A percentile compares a stretch with the other conserved stretches of the same genome.
phyloP scores from a whole-genome alignment of 2,888 invertebrate genomes.

The Heteromyza rotundicornis region DNA sequence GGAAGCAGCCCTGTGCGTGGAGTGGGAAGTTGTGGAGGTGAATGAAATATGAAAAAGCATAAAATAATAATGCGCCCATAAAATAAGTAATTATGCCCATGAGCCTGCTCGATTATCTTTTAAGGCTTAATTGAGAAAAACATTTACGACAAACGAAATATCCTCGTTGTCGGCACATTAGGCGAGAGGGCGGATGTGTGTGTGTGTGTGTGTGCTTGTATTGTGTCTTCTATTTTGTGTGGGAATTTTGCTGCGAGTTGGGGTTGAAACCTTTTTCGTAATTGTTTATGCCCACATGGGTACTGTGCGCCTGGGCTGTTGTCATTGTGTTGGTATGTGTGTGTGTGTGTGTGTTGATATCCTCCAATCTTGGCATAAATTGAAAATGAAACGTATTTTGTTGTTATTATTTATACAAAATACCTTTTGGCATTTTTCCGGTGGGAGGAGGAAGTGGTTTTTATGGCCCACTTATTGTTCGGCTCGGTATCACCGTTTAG shows the following conservation, averaged over 20 bases:
- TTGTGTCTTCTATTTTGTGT: too few relatives aligned
- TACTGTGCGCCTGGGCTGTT: too few relatives aligned
- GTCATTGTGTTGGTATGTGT: not conserved
- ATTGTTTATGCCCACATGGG: not conserved
- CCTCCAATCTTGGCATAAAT: not conserved
- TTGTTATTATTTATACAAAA: constrained; percentile 12
- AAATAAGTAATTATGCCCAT: constrained; percentile 59
- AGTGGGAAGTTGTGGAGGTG: not conserved
- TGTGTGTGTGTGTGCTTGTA: not conserved
- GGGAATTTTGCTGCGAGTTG: too few relatives aligned
- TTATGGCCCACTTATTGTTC: not conserved
- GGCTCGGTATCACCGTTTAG: constrained; percentile 26
- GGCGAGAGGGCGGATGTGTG: not conserved
- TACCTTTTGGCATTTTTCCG: constrained; percentile 12
- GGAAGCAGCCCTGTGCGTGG: not conserved
- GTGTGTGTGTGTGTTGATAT: not conserved
- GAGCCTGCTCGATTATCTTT: constrained; percentile 59
- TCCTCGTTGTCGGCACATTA: not conserved
- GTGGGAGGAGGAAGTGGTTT: not conserved
- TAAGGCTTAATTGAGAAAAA: constrained; percentile 39
- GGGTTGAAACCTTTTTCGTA: not conserved
- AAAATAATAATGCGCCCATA: constrained; percentile 23
- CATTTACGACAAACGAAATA: constrained; percentile 25
- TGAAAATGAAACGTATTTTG: constrained; percentile 16
- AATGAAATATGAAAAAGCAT: not conserved